Conservation (phyloP, 1,140 invertebrate genomes). For the Cydia amplana region DNA sequence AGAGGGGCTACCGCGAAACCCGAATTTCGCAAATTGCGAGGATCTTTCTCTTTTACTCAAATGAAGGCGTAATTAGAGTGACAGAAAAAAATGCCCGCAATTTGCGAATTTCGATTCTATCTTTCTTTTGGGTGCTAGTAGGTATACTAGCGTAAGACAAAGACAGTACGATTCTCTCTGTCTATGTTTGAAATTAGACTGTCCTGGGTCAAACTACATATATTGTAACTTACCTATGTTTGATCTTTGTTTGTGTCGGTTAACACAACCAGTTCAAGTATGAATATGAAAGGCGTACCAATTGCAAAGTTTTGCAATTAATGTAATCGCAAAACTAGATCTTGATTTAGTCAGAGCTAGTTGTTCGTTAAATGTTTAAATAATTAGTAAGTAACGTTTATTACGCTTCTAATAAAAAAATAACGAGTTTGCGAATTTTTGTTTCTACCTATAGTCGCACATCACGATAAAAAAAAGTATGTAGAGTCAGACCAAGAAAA, state of each 20-base stretch:
- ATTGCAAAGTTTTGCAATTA: slow-evolving; percentile 16
- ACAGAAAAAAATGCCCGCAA: too few relatives aligned
- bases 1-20: too few relatives aligned
- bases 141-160: too few relatives aligned
- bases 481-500: too few relatives aligned
- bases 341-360: slow-evolving; percentile 2
- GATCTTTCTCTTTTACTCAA: too few relatives aligned
- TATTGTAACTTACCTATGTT: neutral
- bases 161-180: too few relatives aligned
- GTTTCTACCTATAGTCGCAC: neutral
- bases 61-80: too few relatives aligned
- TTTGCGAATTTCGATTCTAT: too few relatives aligned
- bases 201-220: too few relatives aligned
- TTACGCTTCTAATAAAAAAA: neutral
- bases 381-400: neutral
- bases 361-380: neutral
- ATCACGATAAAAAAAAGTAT: neutral
- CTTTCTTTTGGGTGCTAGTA: too few relatives aligned
- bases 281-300: slow-evolving; percentile 11
- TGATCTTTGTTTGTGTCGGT: neutral
- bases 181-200: too few relatives aligned
- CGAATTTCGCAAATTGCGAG: too few relatives aligned
- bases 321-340: slow-evolving; percentile 14
- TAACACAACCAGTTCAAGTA: slow-evolving; percentile 9
- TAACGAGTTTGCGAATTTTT: neutral